phyloP scores from a whole-genome alignment of 2,797 vertebrate species.

The Argya squamiceps region DNA sequence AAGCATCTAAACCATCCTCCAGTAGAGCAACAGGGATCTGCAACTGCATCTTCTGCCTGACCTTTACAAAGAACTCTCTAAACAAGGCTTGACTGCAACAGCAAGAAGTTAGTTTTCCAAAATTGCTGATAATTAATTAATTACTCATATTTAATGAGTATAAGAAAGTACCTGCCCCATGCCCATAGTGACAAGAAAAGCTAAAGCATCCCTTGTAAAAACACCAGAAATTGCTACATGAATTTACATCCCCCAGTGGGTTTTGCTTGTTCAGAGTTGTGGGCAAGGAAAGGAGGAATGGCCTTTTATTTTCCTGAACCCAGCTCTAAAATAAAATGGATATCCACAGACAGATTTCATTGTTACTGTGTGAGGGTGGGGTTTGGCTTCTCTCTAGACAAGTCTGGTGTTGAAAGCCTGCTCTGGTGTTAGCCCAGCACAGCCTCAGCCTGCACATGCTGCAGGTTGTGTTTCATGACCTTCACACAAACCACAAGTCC shows the following conservation, averaged over 20 bases:
- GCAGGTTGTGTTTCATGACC: not conserved
- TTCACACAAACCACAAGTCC: not conserved
- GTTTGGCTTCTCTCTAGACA: accelerated
- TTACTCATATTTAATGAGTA: not conserved
- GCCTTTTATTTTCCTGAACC: not conserved
- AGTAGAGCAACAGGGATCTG: not conserved
- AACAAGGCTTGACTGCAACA: not conserved
- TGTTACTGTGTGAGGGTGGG: not conserved
- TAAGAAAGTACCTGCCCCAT: not conserved
- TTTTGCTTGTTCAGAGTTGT: not conserved
- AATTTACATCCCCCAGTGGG: not conserved
- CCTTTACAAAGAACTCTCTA: not conserved
- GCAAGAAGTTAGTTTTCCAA: not conserved
- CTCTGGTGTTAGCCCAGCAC: not conserved
- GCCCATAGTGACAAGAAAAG: not conserved
- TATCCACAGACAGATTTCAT: not conserved
- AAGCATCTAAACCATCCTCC: not conserved
- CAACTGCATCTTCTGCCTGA: not conserved
- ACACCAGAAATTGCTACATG: not conserved
- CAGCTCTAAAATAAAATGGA: not conserved
- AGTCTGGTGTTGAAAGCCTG: not conserved
- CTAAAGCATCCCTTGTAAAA: not conserved
- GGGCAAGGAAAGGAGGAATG: not conserved
- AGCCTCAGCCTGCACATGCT: not conserved
- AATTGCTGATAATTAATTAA: not conserved